These are phyloP conservation scores for Doris montereyensis DNA, from an alignment of 2,888 invertebrate genomes.

Conservation along the genomic window DNA sequence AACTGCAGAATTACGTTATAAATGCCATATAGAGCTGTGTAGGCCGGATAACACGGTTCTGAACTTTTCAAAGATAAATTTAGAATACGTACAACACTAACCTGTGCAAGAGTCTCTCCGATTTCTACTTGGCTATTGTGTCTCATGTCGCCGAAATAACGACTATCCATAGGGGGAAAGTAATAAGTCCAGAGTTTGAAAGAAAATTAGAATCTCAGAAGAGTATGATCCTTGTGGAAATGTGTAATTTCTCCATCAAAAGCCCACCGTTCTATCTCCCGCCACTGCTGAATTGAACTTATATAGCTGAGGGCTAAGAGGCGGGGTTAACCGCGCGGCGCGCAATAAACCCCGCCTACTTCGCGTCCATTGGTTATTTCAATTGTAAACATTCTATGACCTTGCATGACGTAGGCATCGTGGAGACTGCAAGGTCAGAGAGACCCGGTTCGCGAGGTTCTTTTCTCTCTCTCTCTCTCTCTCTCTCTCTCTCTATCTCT, in stretches of 20 bases:
- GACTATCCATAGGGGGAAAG: conserved; percentile 18
- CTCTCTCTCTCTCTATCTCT: background rate
- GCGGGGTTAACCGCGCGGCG: background rate
- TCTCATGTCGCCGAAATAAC: conserved; percentile 1
- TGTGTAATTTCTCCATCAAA: background rate
- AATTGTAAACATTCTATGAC: conserved; percentile 25
- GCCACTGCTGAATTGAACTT: background rate
- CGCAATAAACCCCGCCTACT: no score
- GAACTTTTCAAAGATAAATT: no score
- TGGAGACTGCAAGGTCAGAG: background rate
- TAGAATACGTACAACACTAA: no score
- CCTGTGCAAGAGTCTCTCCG: conserved; percentile 32
- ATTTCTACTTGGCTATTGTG: conserved; percentile 24
- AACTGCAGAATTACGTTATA: no score
- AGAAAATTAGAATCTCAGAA: no score
- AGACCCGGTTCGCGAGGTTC: background rate
- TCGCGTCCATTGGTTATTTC: background rate
- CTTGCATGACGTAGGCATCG: conserved; percentile 27
- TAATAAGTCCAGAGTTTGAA: no score
- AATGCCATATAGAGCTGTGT: no score
- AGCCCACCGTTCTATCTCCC: background rate
- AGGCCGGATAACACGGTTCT: no score
- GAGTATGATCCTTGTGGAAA: no score
- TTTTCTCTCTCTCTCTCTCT: background rate
- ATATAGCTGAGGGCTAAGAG: background rate